Evolutionary conservation across 2,113 vertebrate genomes (phyloP), one percentile per base, ranked within the genome.

Genomic region (Platanista minor): DNA sequence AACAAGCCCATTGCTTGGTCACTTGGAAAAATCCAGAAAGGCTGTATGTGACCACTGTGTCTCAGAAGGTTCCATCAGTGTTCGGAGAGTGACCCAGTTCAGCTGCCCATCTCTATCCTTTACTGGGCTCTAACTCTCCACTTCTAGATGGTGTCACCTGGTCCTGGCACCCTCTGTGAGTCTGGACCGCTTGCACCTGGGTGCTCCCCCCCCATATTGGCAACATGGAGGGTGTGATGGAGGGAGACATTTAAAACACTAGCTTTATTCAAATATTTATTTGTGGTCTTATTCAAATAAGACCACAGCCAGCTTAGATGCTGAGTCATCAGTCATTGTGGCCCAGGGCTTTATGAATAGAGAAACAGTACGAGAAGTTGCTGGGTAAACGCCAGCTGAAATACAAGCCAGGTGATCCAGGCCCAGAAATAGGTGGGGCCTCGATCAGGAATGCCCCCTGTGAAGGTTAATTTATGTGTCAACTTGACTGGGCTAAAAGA

Each of bases 331-430:
- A 21, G 13, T 27, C 61, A 3, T 6, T 27, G 31, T 20, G 7
- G 5, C 21, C 2, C 1, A 0, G 4, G n/a, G 46, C n/a, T 52
- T 52, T 36, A 17, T 17, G 23, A 66, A 61, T 0, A 1, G 49
- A 41, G 11, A 29, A 31, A 52, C 18, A 39, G 46, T 57, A 7
- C 3, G 8, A 36, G 23, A 3, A 18, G 31, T 20, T 21, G 13
- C 36, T 74, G 39, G 7, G 29, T 27, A 33, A 3, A 23, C 1
- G 14, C 27, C 41, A n/a, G 62, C 54, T 13, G 29, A 52, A 27
- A 72, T 4, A 4, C 8, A 36, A n/a, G 29, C n/a, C 43, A 29
- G 13, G 14, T 54, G 29, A 52, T 15, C 8, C 0, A 6, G 27
- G 27, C 27, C 59, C 66, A 29, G 29, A 46, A 39, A 52, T 13